A percentile compares a stretch with the other conserved stretches of the same genome.
phyloP scores from a whole-genome alignment of 1,140 invertebrate genomes.

The Apolygus lucorum region DNA sequence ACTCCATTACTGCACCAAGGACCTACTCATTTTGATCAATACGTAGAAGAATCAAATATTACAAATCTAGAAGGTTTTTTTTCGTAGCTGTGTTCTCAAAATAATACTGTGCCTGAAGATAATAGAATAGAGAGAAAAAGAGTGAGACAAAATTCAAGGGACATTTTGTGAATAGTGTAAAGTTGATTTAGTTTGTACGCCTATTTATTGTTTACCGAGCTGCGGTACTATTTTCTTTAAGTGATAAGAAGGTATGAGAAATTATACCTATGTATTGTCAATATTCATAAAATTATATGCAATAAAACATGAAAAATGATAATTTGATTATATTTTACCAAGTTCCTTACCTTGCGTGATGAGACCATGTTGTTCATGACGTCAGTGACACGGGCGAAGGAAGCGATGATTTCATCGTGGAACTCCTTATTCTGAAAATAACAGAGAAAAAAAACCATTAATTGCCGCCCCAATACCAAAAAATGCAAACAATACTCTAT shows the following conservation, averaged over 20 bases:
- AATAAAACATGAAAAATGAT: background rate
- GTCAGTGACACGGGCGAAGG: background rate
- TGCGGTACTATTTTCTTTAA: background rate
- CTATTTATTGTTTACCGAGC: background rate
- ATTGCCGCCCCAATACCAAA: background rate
- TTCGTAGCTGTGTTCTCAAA: too few relatives aligned
- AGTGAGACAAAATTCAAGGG: background rate
- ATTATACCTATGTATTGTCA: background rate
- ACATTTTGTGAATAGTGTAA: background rate
- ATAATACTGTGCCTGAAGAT: background rate
- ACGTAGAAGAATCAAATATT: too few relatives aligned
- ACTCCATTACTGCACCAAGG: background rate
- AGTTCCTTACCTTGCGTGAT: constrained; percentile 7
- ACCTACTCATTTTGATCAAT: background rate
- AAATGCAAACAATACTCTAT: background rate
- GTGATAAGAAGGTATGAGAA: too few relatives aligned
- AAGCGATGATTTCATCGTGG: constrained; percentile 3
- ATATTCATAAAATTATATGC: background rate
- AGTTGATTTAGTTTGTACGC: background rate
- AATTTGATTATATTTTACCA: background rate
- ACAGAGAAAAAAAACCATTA: background rate
- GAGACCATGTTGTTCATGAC: background rate
- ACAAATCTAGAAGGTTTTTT: too few relatives aligned
- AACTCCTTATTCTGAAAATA: constrained; percentile 4
- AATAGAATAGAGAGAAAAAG: background rate